Evolutionary conservation across 2,888 invertebrate genomes (phyloP), one percentile per base, ranked within the genome.

Genomic region (Nomada goodeniana): DNA sequence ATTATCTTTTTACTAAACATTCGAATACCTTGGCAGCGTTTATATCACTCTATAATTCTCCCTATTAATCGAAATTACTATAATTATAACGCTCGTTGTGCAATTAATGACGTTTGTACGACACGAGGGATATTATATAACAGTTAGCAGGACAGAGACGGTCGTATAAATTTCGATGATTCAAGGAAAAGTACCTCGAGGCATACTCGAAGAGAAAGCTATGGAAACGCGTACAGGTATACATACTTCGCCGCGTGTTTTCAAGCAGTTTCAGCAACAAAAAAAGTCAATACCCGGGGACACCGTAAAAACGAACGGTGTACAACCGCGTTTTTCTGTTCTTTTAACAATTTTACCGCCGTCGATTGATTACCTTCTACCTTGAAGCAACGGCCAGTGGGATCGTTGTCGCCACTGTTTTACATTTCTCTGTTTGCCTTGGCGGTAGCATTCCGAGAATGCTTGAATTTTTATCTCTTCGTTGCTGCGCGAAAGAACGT

Each of bases 201-300:
- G 80, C 65, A 63, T 67, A 50, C n/a, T 52, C 29, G 50, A 26
- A 53, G 80, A 68, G 80, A 80, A 80, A 80, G 80, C 60, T 52
- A 63, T 44, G 20, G 71, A 68, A 72, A 72, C 61, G 20, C 68
- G 68, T 68, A 47, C 13, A 47, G 3, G 15, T 47, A 15, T 36
- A 36, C 36, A 36, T 36, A 36, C 72, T 52, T 67, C 50, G 20
- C 42, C 23, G 50, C 47, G n/a, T 44, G 55, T 44, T 57, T 71
- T 68, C 52, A 13, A 20, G 26, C 26, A 23, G 44, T 29, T 29
- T 23, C 63, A 61, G 80, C 80, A 77, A 77, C 29, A 29, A 67
- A 60, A 84, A 82, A 79, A 64, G 76, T 75, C 75, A 80, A 86
- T 83, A 79, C 82, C 82, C 77, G 61, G 59, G 20, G 44, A 70